phyloP scores from a whole-genome alignment of 1,140 invertebrate genomes.

The Meloidogyne floridensis region DNA sequence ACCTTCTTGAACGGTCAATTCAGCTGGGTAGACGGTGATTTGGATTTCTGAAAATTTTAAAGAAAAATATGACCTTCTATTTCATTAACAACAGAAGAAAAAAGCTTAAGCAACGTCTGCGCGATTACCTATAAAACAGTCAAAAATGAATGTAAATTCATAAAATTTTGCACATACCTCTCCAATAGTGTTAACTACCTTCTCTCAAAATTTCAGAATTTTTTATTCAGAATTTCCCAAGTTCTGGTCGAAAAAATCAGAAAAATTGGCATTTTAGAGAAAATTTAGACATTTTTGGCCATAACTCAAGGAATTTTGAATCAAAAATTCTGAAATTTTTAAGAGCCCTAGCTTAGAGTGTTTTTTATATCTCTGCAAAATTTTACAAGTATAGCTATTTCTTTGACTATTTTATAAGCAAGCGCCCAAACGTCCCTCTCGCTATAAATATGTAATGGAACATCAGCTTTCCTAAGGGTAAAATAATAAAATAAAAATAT shows the following conservation, averaged over 20 bases:
- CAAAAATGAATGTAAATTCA: too few species aligned
- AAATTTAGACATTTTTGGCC: slow-evolving; percentile 2
- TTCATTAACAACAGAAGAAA: too few species aligned
- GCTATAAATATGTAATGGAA: too few species aligned
- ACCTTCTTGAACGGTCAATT: slow-evolving; percentile 59
- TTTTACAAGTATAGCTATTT: not conserved
- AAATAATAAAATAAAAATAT: too few species aligned
- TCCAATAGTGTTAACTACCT: not conserved
- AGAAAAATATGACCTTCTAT: too few species aligned
- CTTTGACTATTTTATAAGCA: not conserved
- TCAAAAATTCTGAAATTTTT: not conserved
- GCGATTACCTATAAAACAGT: too few species aligned
- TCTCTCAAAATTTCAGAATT: too few species aligned
- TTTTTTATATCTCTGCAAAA: not conserved
- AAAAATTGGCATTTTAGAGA: not conserved
- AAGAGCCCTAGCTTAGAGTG: not conserved
- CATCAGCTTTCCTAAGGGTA: too few species aligned
- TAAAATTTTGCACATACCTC: not conserved
- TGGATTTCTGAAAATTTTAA: slow-evolving; percentile 53
- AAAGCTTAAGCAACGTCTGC: too few species aligned
- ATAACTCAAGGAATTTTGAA: not conserved
- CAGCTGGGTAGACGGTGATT: slow-evolving; percentile 65
- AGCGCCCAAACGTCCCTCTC: too few species aligned
- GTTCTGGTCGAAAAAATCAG: not conserved
- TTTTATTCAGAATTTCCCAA: too few species aligned